Evolutionary conservation across 2,888 invertebrate species (phyloP), one percentile per base, ranked within the genome.

Genomic region (Agonopterix subpropinquella): DNA sequence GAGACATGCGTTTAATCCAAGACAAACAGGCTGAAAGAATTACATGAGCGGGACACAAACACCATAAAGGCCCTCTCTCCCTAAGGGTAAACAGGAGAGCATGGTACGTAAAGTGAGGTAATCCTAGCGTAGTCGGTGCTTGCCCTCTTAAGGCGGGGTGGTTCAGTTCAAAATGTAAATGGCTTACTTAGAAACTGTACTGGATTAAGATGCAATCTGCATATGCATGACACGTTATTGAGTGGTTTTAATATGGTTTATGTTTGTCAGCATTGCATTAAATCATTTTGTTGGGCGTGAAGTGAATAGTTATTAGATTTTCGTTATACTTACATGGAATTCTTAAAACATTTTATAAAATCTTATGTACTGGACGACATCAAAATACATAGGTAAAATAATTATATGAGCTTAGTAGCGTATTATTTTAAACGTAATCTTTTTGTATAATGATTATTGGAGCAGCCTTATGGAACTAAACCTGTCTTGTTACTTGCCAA

Each of bases 1-100:
- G 80, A 84, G 83, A 85, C 81, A 83, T 79, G 75, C 77, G 81
- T 76, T 81, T 83, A 85, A 84, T 86, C 83, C 80, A 83, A 81
- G 71, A 74, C 73, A 87, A 87, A 86, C 83, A 42, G 65, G 65
- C 73, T 83, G 72, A 78, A 83, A 80, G 80, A 82, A 84, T 82
- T 78, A 82, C 74, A 70, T 59, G 75, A 75, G 76, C 66, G 71
- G 70, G 80, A 82, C 80, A 80, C 76, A 80, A 77, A 78, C 76
- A 79, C 67, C 68, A 67, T 76, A 75, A 75, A 74, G 64, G 70
- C 67, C 68, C 66, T 62, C 71, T 70, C 64, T 63, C 73, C 71
- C 67, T 67, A 53, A 65, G 68, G 69, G 77, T 74, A 81, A 81
- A 84, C 77, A 79, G 67, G 62, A 64, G 64, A 71, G 67, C 55